phyloP scores from a whole-genome alignment of 2,797 vertebrate genomes.

The Argya squamiceps region DNA sequence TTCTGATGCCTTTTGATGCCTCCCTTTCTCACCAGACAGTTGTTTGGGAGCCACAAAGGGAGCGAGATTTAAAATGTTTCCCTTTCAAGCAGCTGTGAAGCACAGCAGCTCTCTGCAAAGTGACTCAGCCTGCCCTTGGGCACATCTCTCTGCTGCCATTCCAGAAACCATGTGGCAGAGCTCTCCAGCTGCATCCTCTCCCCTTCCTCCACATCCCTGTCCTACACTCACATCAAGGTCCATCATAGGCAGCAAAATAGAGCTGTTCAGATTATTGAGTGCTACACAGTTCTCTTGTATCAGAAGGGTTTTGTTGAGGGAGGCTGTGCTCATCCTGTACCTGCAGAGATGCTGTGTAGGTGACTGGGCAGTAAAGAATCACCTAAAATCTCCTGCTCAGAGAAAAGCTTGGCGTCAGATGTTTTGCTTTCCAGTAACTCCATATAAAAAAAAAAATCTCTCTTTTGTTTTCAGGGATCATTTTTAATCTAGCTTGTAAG shows the following conservation, averaged over 20 bases:
- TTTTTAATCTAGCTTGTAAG: background rate
- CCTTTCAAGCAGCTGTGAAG: background rate
- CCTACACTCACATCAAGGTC: background rate
- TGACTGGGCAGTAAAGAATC: background rate
- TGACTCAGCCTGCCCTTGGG: background rate
- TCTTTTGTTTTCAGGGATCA: background rate
- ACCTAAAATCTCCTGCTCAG: background rate
- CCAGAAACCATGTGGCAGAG: background rate
- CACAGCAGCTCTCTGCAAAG: background rate
- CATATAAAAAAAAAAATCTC: background rate
- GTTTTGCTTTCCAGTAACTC: background rate
- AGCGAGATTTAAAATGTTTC: background rate
- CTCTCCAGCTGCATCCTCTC: background rate
- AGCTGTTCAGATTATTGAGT: background rate
- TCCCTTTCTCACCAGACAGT: background rate
- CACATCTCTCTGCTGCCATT: background rate
- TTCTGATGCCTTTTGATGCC: background rate
- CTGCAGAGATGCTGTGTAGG: background rate
- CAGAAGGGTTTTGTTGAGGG: background rate
- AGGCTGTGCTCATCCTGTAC: background rate
- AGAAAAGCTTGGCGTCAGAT: background rate
- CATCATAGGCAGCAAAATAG: fast-evolving
- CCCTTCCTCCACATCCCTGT: background rate
- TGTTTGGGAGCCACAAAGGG: background rate
- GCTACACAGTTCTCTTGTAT: fast-evolving